Conservation (phyloP, 2,797 vertebrate species). For the Sebastes melanostomus region DNA sequence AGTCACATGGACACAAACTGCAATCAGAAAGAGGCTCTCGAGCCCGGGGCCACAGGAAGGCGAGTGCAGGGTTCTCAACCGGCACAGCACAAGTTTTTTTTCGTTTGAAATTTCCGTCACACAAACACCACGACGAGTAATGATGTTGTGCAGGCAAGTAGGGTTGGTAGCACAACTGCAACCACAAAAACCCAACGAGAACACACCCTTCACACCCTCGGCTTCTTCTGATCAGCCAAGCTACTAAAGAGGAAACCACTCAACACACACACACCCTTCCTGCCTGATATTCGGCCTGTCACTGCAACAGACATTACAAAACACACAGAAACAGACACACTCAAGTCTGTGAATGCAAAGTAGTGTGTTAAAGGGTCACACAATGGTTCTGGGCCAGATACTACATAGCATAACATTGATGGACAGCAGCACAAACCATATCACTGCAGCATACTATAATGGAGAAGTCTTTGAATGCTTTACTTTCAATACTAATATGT, state of each 20-base stretch:
- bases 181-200: conserved; percentile 70
- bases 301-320: conserved; percentile 41
- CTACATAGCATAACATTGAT: background rate
- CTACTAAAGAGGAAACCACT: conserved; percentile 81
- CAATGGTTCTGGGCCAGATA: background rate
- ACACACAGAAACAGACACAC: background rate
- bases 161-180: conserved; percentile 24
- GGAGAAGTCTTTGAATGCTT: background rate
- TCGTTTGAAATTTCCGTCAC: background rate
- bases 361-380: background rate
- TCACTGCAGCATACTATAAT: background rate
- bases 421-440: background rate
- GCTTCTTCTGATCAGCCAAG: conserved; percentile 73
- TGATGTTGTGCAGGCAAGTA: background rate
- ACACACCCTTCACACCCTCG: conserved; percentile 73
- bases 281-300: conserved; percentile 68
- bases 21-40: conserved; percentile 71
- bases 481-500: background rate
- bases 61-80: conserved; percentile 36
- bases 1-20: conserved; percentile 85
- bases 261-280: conserved; percentile 81
- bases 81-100: background rate
- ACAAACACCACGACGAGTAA: background rate
- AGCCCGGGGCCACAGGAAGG: conserved; percentile 63
- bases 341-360: background rate